Evolutionary conservation across 2,888 invertebrate species (phyloP), one percentile per base, ranked within the genome.

Genomic region (Criorhina ranunculi): DNA sequence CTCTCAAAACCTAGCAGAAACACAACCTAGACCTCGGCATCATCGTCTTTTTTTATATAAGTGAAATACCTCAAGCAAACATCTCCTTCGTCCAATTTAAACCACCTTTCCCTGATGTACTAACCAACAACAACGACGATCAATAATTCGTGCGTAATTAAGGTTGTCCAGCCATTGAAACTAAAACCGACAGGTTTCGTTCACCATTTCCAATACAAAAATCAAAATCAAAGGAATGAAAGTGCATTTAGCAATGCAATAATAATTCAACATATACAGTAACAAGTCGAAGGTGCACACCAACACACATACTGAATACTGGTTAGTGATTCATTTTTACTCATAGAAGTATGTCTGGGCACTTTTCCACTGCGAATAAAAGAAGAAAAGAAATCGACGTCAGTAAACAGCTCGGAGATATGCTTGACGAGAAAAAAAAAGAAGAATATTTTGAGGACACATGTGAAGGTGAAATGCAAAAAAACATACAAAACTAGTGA

Each of bases 91-190:
- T 49, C 35, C 37, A 51, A 60, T 42, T 51, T 7, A 60, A 33
- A 24, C 31, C 33, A 29, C 64, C 44, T 40, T 40, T 24, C 17
- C 59, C 40, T 24, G 6, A 17, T 19, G n/a, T 19, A 7, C 67
- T 8, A 44, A 40, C 9, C 9, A 9, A 31, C 5, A 7, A 15
- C 24, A 9, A 2, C 2, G 11, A 59, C 8, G 12, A 15, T 6
- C 15, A 17, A 57, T 46, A 57, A 46, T 42, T 66, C 42, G 64
- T 66, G 51, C 35, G 46, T 60, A 73, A 80, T 66, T 60, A 67
- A 44, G 62, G 51, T 70, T 73, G 59, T 57, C 5, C 64, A 79
- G 42, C 42, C 79, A 73, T 73, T 73, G 59, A 73, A 79, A 59
- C 57, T 35, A 59, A 59, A 64, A 29, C 70, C 42, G n/a, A 46